Base-by-base conservation (phyloP, 2,888 invertebrate species). In the Drosophila eohydei region DNA sequence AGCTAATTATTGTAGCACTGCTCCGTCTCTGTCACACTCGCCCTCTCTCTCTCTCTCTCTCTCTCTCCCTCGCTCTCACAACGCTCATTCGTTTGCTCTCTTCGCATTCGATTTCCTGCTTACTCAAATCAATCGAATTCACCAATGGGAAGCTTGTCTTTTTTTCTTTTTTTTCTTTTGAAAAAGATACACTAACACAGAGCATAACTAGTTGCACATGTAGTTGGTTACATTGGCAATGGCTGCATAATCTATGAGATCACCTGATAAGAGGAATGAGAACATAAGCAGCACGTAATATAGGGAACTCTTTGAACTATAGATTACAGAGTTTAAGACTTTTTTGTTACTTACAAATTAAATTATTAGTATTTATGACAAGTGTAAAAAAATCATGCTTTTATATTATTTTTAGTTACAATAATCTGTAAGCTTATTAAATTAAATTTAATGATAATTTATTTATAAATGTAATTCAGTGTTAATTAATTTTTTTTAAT, bases 121-220 rank as follows among this genome's bases (percentile, higher is more conserved):
- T 41, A 4, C 51, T 64, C 56, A 57, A 81, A 78, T 79, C 79
- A 79, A 81, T 74, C 54, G 77, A 40, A 70, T 60, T 71, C 64
- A 46, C 78, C 81, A 79, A 78, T 78, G 54, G 78, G 46, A 79
- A 80, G 80, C 75, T 79, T 63, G 67, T 54, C 65, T 74, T 73
- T 70, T 73, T 59, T 40, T 12, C 7, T 8, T 69, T 66, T 73
- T 64, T 62, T 40, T 74, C 70, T 74, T 68, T 57, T 34, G 57
- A n/a, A 12, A 16, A 1, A n/a, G 21, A 40, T 71, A 77, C 77
- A 3, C 77, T 78, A 30, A 4, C 38, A 3, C 4, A 8, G 2
- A 11, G 12, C 11, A 28, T 26, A 6, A 2, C 5, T 16, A 8
- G 4, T 6, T 36, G 1, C 0, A 2, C 4, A 34, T 8, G 3